These are phyloP conservation scores for Gonatopus flavifemur DNA, from an alignment of 1,140 invertebrate species.

Conservation along the genomic window DNA sequence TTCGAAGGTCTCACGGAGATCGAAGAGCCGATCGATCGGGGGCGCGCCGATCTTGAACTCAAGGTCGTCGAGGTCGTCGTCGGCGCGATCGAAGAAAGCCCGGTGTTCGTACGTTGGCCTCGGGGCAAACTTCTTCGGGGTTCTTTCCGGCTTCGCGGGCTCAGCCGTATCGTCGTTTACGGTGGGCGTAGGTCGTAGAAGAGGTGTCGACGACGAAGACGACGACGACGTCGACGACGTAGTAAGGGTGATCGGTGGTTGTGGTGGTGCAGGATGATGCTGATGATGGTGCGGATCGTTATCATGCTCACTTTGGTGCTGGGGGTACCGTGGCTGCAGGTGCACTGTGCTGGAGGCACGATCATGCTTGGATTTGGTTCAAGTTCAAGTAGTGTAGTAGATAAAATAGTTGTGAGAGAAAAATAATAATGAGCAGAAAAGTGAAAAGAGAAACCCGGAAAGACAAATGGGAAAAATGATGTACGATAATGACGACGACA, in stretches of 20 bases:
- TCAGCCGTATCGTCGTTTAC: conserved; percentile 43
- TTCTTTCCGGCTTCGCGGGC: conserved; percentile 20
- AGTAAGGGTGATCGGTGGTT: conserved; percentile 32
- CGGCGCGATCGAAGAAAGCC: conserved; percentile 51
- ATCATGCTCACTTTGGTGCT: conserved; percentile 48
- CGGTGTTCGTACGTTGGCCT: conserved; percentile 55
- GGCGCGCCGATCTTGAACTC: conserved; percentile 43
- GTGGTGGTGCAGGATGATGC: conserved; percentile 38
- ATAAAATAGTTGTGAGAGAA: too few species aligned
- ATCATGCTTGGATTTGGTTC: conserved; percentile 50
- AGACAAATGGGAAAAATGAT: conserved; percentile 20
- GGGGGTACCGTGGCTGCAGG: conserved; percentile 41
- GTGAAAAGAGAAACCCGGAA: conserved; percentile 24
- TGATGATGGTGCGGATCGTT: conserved; percentile 41
- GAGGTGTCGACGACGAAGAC: conserved; percentile 26
- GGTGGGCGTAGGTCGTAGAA: conserved; percentile 44
- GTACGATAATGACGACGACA: too few species aligned
- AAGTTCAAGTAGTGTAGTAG: conserved; percentile 29
- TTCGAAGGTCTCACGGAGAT: conserved; percentile 51
- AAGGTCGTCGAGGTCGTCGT: conserved; percentile 50
- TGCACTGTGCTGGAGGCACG: conserved; percentile 46
- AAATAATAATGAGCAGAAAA: conserved; percentile 30
- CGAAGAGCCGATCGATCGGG: conserved; percentile 53
- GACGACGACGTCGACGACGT: conserved; percentile 23
- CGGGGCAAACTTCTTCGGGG: conserved; percentile 53